Conservation (phyloP, 1,140 invertebrate species). For the Rhopalosiphum maidis region DNA sequence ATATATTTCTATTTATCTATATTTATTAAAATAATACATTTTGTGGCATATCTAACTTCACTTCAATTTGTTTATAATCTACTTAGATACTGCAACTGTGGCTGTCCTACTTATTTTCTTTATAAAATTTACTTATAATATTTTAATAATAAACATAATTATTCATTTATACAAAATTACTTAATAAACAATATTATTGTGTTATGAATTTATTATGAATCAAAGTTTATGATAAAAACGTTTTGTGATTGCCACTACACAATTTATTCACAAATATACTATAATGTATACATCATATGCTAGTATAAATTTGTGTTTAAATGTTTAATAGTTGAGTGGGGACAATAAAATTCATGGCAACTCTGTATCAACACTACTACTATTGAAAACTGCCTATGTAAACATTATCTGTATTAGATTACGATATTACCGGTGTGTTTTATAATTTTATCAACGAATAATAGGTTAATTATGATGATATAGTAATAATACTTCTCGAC, state of each 20-base stretch:
- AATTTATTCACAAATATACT: background rate
- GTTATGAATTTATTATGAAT: background rate
- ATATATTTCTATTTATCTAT: too few species aligned
- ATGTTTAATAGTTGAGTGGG: background rate
- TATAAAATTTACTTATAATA: too few species aligned
- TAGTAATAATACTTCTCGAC: background rate
- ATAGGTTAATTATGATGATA: background rate
- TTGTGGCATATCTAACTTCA: too few species aligned
- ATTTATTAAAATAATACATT: too few species aligned
- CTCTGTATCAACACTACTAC: background rate
- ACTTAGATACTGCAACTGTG: too few species aligned
- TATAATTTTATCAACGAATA: background rate
- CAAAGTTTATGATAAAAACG: background rate
- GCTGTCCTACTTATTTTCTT: too few species aligned
- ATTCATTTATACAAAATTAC: background rate
- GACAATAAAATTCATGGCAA: background rate
- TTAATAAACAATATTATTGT: background rate
- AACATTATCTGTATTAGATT: conserved; percentile 5
- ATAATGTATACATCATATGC: background rate
- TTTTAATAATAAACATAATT: background rate
- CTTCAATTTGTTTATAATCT: too few species aligned
- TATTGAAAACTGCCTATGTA: background rate
- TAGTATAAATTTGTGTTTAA: background rate
- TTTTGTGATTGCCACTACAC: background rate
- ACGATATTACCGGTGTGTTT: background rate